A percentile compares a stretch with the other conserved stretches of the same genome.
Evolutionary conservation across 2,888 invertebrate genomes (phyloP).

Genomic region (Catocala fraxini): DNA sequence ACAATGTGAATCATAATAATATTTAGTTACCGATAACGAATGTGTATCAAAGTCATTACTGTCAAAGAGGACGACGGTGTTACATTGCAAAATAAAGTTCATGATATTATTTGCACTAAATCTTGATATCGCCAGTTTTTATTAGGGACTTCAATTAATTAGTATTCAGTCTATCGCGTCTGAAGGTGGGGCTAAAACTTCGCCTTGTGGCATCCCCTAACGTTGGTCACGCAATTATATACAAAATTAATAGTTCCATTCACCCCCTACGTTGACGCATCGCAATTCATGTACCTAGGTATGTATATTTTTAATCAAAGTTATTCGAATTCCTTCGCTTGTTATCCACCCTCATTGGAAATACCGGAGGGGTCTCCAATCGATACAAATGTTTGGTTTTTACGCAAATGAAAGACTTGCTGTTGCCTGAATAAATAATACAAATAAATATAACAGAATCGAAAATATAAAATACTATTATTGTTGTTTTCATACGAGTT

Average conservation of each 20-base stretch:
- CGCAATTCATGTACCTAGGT: not conserved
- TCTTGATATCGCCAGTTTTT: not conserved
- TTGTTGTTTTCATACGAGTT: no score
- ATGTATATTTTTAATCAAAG: not conserved
- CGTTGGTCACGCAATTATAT: no score
- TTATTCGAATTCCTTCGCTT: conserved; percentile 3
- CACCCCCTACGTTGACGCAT: no score
- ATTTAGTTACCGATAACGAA: conserved; percentile 37
- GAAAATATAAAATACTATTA: no score
- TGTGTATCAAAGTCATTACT: conserved; percentile 33
- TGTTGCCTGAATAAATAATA: no score
- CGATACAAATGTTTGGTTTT: not conserved
- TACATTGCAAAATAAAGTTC: not conserved
- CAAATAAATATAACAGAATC: no score
- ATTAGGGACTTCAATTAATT: not conserved
- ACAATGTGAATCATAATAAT: conserved; percentile 21
- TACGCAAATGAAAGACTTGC: no score
- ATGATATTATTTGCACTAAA: not conserved
- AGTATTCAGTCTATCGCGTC: no score
- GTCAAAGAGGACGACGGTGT: conserved; percentile 30
- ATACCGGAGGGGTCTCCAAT: conserved; percentile 1
- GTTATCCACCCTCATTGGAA: conserved; percentile 19
- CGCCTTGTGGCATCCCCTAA: no score
- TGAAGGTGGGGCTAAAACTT: no score
- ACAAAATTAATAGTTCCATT: no score